Evolutionary conservation across 2,113 vertebrate genomes (phyloP).

Genomic region (Leucosticte australis): DNA sequence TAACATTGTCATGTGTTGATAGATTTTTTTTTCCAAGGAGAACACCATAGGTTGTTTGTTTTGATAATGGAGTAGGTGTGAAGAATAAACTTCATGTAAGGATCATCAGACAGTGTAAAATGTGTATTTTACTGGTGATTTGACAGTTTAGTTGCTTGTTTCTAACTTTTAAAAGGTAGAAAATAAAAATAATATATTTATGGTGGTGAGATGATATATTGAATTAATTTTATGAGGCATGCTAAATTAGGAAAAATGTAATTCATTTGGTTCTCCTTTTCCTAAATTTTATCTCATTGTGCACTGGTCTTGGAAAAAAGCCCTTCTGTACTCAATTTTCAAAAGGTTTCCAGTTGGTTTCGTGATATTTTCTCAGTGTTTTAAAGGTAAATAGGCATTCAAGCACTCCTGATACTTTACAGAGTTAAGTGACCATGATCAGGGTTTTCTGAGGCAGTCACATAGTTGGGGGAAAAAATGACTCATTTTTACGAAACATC

Average conservation of each 20-base stretch:
- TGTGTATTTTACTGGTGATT: not conserved
- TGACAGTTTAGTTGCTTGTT: not conserved
- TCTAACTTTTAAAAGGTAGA: not conserved
- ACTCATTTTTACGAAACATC: conserved; percentile 1
- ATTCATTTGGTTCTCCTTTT: not conserved
- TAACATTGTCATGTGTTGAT: not conserved
- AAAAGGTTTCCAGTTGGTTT: conserved; percentile 23
- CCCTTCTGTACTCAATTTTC: not conserved
- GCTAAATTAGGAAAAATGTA: not conserved
- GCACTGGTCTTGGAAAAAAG: not conserved
- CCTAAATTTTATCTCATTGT: not conserved
- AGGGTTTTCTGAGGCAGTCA: conserved; percentile 1
- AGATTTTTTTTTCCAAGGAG: not conserved
- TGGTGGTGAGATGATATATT: not conserved
- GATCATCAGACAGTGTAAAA: not conserved
- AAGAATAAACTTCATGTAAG: not conserved
- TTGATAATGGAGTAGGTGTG: not conserved
- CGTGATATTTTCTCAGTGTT: not conserved
- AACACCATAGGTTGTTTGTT: not conserved
- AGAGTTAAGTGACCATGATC: not conserved
- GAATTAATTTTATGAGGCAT: not conserved
- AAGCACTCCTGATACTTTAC: not conserved
- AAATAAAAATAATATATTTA: not conserved
- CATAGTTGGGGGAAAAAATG: not conserved
- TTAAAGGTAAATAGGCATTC: conserved; percentile 27